Evolutionary conservation across 2,797 vertebrate species (phyloP).

Genomic region (Myotis vivesi): DNA sequence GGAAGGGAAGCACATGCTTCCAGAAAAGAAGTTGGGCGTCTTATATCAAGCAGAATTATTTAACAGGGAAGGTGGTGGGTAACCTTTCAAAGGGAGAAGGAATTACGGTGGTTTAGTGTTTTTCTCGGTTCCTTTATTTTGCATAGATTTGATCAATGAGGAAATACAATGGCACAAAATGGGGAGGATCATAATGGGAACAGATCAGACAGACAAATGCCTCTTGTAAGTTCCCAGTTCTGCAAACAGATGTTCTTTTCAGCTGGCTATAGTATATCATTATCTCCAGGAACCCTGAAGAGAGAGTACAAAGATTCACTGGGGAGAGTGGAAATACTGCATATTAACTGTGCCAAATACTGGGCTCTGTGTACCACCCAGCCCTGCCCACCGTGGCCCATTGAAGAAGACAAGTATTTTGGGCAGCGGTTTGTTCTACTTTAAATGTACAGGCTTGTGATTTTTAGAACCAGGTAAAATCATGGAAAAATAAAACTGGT

Average conservation of each 20-base stretch:
- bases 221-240: constrained; percentile 78
- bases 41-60: constrained; percentile 73
- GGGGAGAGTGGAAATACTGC: constrained; percentile 50
- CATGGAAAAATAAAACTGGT: neutral
- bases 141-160: constrained; percentile 81
- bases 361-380: neutral
- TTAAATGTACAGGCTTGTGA: neutral
- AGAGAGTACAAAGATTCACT: constrained; percentile 77
- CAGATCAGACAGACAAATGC: constrained; percentile 82
- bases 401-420: constrained; percentile 22
- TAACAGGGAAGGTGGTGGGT: constrained; percentile 48
- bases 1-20: constrained; percentile 63
- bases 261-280: constrained; percentile 79
- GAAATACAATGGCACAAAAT: constrained; percentile 68
- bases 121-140: constrained; percentile 78
- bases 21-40: constrained; percentile 58
- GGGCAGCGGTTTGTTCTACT: neutral
- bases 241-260: constrained; percentile 84
- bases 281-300: constrained; percentile 80
- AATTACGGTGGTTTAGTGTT: constrained; percentile 74
- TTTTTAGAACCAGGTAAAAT: constrained; percentile 34
- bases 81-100: constrained; percentile 56
- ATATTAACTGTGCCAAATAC: constrained; percentile 43
- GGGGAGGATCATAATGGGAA: constrained; percentile 71
- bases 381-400: neutral